Evolutionary conservation across 2,113 vertebrate species (phyloP).

Genomic region (Collichthys lucidus): DNA sequence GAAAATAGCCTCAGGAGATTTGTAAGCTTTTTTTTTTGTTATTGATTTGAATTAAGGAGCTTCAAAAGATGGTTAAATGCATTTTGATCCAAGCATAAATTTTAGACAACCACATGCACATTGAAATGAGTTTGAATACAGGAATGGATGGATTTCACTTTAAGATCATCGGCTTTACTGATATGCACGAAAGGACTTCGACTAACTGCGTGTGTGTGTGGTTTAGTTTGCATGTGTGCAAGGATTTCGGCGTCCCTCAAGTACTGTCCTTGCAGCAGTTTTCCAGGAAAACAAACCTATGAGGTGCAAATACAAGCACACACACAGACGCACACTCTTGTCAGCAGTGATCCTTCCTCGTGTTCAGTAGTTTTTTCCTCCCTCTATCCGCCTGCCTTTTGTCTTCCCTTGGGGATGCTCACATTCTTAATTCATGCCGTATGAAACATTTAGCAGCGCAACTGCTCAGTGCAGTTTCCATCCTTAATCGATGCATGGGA

Average conservation of each 20-base stretch:
- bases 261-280: conserved; percentile 32
- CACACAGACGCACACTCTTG: conserved; percentile 13
- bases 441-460: conserved; percentile 73
- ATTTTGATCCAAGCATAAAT: conserved; percentile 64
- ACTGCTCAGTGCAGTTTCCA: conserved; percentile 57
- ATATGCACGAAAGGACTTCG: conserved; percentile 65
- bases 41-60: conserved; percentile 67
- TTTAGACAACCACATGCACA: conserved; percentile 38
- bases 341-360: conserved; percentile 1
- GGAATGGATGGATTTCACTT: conserved; percentile 62
- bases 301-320: not conserved
- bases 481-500: conserved; percentile 61
- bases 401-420: conserved; percentile 42
- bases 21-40: conserved; percentile 13
- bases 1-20: conserved; percentile 27
- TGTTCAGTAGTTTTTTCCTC: conserved; percentile 41
- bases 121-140: conserved; percentile 56
- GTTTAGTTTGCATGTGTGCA: conserved; percentile 26
- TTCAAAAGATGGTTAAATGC: conserved; percentile 60
- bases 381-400: conserved; percentile 21
- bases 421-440: conserved; percentile 68
- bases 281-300: conserved; percentile 42
- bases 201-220: conserved; percentile 27
- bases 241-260: conserved; percentile 25
- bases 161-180: conserved; percentile 69